A percentile compares a stretch with the other conserved stretches of the same genome.
Evolutionary conservation across 2,113 vertebrate genomes (phyloP).

Genomic region (Lichenostomus cassidix): DNA sequence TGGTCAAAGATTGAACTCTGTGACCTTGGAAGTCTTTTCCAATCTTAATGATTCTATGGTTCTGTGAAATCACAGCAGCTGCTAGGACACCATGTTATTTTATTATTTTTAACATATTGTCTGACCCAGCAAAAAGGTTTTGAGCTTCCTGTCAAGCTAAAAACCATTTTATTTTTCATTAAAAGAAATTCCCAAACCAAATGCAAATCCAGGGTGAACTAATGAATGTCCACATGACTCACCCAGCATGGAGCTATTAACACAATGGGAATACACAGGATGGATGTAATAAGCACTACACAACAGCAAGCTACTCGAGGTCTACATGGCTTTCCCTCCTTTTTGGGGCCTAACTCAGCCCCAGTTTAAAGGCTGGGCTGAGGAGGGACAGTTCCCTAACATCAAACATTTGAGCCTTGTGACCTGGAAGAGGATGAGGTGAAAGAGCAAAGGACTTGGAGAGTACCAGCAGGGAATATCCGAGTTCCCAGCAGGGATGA

Average conservation of each 20-base stretch:
- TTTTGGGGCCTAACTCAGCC: background rate
- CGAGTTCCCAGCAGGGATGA: rapidly evolving
- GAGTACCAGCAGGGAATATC: background rate
- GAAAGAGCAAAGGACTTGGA: background rate
- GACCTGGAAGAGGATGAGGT: background rate
- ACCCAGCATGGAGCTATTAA: background rate
- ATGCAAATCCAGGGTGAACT: background rate
- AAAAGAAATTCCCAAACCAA: background rate
- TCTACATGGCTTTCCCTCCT: background rate
- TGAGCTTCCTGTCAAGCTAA: background rate
- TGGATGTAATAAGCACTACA: background rate
- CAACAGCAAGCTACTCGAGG: background rate
- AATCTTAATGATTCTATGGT: background rate
- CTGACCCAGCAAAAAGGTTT: background rate
- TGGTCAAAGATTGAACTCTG: background rate
- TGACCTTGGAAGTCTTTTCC: background rate
- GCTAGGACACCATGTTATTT: background rate
- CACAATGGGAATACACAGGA: background rate
- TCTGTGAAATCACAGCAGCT: background rate
- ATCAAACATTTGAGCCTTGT: background rate
- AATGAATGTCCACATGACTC: background rate
- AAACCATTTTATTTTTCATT: background rate
- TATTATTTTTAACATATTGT: background rate
- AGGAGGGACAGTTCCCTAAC: background rate
- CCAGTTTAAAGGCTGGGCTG: background rate